These are phyloP conservation scores for Yponomeuta cagnagella DNA, from an alignment of 2,888 invertebrate genomes.

Conservation along the genomic window DNA sequence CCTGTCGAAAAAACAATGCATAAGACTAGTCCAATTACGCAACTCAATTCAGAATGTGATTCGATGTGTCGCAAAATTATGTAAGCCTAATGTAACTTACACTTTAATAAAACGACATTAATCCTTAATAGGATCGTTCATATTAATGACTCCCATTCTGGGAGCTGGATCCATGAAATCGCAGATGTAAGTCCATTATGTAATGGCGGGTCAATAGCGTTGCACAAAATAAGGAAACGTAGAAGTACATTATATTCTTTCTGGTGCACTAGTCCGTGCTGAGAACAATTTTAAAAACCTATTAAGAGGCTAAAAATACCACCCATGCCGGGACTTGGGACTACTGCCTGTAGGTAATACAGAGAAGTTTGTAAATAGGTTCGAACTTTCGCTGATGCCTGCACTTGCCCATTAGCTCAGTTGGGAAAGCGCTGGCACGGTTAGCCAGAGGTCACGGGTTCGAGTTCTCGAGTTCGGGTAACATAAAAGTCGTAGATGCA, in stretches of 20 bases:
- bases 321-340: no score
- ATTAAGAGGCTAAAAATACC: no score
- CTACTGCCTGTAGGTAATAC: no score
- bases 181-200: neutral
- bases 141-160: conserved; percentile 9
- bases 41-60: neutral
- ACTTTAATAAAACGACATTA: neutral
- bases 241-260: neutral
- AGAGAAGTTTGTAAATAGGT: no score
- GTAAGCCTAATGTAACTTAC: neutral
- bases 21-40: neutral
- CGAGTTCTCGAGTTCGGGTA: no score
- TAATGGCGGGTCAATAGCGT: neutral
- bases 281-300: no score
- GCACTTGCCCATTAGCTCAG: no score
- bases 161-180: neutral
- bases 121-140: conserved; percentile 7
- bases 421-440: no score
- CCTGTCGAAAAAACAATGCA: neutral
- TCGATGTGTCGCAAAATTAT: neutral
- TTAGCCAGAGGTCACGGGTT: no score
- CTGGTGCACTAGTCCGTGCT: no score
- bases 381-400: no score
- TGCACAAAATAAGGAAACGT: neutral
- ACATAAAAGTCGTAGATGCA: no score